These are phyloP conservation scores for Drosophila multiciliata DNA, from an alignment of 2,888 invertebrate genomes.

Conservation along the genomic window DNA sequence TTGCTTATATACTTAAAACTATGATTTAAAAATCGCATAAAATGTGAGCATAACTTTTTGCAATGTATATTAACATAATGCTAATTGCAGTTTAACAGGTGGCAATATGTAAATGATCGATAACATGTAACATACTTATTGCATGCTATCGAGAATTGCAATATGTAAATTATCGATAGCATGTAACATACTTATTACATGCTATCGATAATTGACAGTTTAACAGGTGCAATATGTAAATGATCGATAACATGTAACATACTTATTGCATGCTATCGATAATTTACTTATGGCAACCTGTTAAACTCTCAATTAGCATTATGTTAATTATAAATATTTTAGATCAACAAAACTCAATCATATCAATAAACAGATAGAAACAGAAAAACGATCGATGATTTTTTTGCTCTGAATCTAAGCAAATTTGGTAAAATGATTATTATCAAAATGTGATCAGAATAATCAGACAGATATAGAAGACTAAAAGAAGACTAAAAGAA, in stretches of 20 bases:
- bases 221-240: no score
- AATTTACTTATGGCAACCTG: neutral
- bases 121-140: no score
- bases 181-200: no score
- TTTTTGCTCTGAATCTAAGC: rapidly evolving
- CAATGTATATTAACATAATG: neutral
- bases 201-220: no score
- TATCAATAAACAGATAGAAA: neutral
- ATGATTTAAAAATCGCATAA: neutral
- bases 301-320: neutral
- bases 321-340: neutral
- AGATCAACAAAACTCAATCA: neutral
- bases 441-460: neutral
- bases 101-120: no score
- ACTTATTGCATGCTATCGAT: neutral
- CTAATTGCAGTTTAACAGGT: no score
- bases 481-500: neutral
- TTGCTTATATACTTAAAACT: neutral
- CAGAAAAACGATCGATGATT: no score
- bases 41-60: neutral
- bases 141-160: no score
- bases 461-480: neutral
- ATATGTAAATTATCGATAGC: no score
- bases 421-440: neutral
- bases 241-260: no score